Base-by-base conservation (phyloP, 2,888 invertebrate species). In the Patella ulyssiponensis region DNA sequence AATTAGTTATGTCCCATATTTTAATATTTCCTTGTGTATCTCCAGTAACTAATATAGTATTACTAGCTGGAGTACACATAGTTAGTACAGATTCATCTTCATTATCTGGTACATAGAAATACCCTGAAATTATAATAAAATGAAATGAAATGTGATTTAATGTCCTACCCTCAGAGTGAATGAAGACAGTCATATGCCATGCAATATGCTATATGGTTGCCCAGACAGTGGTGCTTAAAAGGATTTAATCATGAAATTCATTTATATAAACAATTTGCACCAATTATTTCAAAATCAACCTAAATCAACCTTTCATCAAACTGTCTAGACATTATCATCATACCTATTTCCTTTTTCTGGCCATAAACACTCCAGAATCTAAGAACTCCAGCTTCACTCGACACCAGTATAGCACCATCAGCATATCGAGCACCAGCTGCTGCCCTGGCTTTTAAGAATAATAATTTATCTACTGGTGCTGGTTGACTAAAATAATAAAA, bases 371-470 rank as follows among this genome's bases (percentile, higher is more conserved):
- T 90, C 92, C 92, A 92, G 86, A 89, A 91, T 7, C 85, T 76
- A 11, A 91, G 83, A n/a, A 78, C 77, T 3, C 92, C 92, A 1
- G 88, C 91, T 77, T 91, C 91, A 83, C 91, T 91, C 15, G 92
- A 91, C 33, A 91, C 82, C 72, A 92, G 82, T 17, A 90, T 86
- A 14, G 90, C 90, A 23, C 87, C 85, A 51, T 90, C 88, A 5
- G 86, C 82, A 52, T 83, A 83, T 69, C 87, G 83, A 17, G 82
- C 83, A 17, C 82, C 82, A 44, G 44, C 44, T 64, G 64, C 64
- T 14, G 87, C 86, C 64, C 91, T 83, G 1, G 79, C 81, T 33
- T 85, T 83, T 75, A 91, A 83, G 78, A 91, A 91, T 71, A 91
- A 76, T 56, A 91, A 85, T 76, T 90, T 90, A 82, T 92, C 91